A percentile compares a stretch with the other conserved stretches of the same genome.
phyloP scores from a whole-genome alignment of 1,140 invertebrate genomes.

The Babylonia areolata region DNA sequence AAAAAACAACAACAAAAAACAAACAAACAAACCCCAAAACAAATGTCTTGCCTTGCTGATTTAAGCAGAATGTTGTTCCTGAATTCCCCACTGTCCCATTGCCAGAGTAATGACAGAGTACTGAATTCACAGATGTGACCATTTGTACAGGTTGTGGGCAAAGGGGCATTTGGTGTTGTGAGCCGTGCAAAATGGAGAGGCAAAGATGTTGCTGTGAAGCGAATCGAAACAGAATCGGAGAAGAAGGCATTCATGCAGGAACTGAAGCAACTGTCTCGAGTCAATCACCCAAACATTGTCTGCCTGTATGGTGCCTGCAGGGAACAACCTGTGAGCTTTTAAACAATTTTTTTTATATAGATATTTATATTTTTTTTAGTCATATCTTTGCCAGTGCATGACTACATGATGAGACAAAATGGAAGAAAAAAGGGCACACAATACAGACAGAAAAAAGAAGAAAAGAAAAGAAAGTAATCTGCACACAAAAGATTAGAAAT shows the following conservation, averaged over 20 bases:
- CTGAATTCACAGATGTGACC: too few species aligned
- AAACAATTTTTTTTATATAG: not conserved
- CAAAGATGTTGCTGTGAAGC: conserved; percentile 92
- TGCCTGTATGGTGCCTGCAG: conserved; percentile 92
- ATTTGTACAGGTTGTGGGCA: conserved; percentile 84
- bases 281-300: conserved; percentile 95
- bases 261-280: conserved; percentile 87
- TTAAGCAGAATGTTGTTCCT: too few species aligned
- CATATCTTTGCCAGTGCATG: not conserved
- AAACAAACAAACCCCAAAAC: too few species aligned
- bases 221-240: conserved; percentile 92
- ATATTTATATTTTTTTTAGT: not conserved
- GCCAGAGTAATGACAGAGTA: too few species aligned
- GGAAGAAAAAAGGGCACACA: too few species aligned
- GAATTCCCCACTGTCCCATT: too few species aligned
- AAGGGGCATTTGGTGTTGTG: conserved; percentile 97
- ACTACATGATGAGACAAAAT: not conserved
- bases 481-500: too few species aligned
- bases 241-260: conserved; percentile 77
- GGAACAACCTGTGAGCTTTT: conserved; percentile 65
- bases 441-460: too few species aligned
- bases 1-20: too few species aligned
- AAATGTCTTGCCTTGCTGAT: too few species aligned
- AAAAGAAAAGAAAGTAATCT: too few species aligned
- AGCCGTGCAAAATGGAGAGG: conserved; percentile 88